Conservation (phyloP, 2,113 vertebrate species). For the Anser brachyrhynchus region DNA sequence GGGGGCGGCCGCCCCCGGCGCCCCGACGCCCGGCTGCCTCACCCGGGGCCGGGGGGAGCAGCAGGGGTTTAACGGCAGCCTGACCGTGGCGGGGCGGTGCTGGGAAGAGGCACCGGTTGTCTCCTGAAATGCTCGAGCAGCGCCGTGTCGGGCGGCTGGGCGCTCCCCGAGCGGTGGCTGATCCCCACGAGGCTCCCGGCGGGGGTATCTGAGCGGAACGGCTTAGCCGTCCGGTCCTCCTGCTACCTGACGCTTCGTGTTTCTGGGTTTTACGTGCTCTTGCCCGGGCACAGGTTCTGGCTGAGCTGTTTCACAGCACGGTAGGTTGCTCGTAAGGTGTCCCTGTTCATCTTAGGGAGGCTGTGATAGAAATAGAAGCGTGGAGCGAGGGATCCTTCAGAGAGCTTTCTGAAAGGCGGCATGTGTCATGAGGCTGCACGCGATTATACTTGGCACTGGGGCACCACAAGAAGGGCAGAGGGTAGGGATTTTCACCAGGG, state of each 20-base stretch:
- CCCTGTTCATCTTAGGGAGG: not conserved
- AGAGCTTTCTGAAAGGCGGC: not conserved
- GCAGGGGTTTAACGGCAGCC: not conserved
- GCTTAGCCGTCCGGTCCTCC: too few species aligned
- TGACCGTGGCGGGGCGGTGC: constrained; percentile 1
- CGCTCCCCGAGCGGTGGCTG: not conserved
- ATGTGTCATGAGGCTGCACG: rapidly evolving
- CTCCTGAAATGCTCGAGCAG: constrained; percentile 15
- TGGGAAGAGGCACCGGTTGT: not conserved
- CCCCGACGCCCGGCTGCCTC: not conserved
- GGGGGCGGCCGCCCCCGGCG: too few species aligned
- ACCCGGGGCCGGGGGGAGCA: too few species aligned
- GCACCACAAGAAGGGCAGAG: not conserved
- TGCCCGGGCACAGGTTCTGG: not conserved
- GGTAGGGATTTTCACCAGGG: not conserved
- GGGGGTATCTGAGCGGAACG: rapidly evolving
- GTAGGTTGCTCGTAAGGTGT: rapidly evolving
- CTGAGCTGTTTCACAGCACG: not conserved
- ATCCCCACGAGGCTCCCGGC: not conserved
- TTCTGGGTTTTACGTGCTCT: not conserved
- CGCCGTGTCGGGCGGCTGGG: not conserved
- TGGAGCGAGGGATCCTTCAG: not conserved
- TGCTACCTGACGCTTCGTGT: not conserved
- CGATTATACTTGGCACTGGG: not conserved
- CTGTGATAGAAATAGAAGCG: not conserved